A percentile compares a stretch with the other conserved stretches of the same genome.
phyloP scores from a whole-genome alignment of 2,888 invertebrate species.

The Chrysina gloriosa region DNA sequence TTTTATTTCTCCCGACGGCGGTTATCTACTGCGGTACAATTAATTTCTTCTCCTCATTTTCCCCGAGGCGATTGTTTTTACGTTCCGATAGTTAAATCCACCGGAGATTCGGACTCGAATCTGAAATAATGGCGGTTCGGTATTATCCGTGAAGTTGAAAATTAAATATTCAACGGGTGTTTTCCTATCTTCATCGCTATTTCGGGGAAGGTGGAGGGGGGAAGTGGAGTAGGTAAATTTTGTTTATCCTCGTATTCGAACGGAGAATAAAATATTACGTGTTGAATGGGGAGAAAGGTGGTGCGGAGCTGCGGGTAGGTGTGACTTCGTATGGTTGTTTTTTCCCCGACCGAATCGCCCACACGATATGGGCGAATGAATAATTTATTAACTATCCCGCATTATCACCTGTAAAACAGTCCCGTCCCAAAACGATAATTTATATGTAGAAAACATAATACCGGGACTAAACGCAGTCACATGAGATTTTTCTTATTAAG shows the following conservation, averaged over 20 bases:
- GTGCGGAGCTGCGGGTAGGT: neutral
- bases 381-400: constrained; percentile 25
- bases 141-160: constrained; percentile 14
- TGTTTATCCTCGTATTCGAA: constrained; percentile 20
- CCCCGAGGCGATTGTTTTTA: constrained; percentile 34
- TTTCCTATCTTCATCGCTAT: constrained; percentile 20
- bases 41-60: constrained; percentile 23
- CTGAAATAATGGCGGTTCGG: constrained; percentile 29
- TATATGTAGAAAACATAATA: constrained; percentile 31
- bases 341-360: neutral
- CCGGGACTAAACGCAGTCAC: constrained; percentile 1
- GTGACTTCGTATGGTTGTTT: constrained; percentile 6
- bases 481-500: constrained; percentile 30
- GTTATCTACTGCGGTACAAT: constrained; percentile 28
- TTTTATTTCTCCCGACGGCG: neutral
- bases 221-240: constrained; percentile 15
- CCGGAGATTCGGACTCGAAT: constrained; percentile 29
- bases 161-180: constrained; percentile 31
- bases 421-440: constrained; percentile 28
- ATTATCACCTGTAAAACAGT: constrained; percentile 32
- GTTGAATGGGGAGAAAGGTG: constrained; percentile 5
- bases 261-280: constrained; percentile 20
- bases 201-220: constrained; percentile 3
- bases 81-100: constrained; percentile 38
- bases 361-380: constrained; percentile 15